A percentile compares a stretch with the other conserved stretches of the same genome.
Conservation (phyloP, 2,797 vertebrate species). For the Syngnathus acus region DNA sequence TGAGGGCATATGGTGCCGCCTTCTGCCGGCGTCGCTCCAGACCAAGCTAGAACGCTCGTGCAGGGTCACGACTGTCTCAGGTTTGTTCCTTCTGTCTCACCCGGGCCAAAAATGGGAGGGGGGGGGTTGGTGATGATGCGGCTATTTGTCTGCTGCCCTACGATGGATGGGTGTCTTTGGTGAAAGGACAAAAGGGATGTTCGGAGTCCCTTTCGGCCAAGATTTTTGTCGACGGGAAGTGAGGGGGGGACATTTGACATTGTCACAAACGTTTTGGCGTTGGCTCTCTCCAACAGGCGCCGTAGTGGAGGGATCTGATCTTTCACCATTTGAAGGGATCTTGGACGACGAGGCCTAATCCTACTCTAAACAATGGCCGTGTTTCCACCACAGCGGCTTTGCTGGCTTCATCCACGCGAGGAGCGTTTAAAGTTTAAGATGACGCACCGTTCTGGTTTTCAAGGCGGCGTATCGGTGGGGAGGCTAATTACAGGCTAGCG, state of each 20-base stretch:
- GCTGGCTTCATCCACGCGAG: conserved; percentile 44
- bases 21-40: conserved; percentile 82
- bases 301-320: conserved; percentile 21
- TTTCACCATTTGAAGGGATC: conserved; percentile 40
- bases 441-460: conserved; percentile 53
- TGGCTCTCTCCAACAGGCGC: not conserved
- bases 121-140: conserved; percentile 18
- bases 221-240: conserved; percentile 33
- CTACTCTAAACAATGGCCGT: conserved; percentile 46
- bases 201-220: conserved; percentile 34
- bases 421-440: conserved; percentile 52
- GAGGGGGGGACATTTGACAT: conserved; percentile 49
- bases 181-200: conserved; percentile 46
- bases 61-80: conserved; percentile 74
- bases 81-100: conserved; percentile 71
- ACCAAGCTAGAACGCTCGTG: conserved; percentile 75
- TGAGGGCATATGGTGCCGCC: conserved; percentile 87
- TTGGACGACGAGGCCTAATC: conserved; percentile 37
- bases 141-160: not conserved
- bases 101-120: conserved; percentile 52
- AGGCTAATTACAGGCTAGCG: conserved; percentile 64
- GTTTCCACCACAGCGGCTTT: conserved; percentile 43
- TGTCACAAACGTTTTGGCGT: conserved; percentile 36
- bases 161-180: conserved; percentile 29
- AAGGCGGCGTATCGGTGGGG: conserved; percentile 46